A percentile compares a stretch with the other conserved stretches of the same genome.
Conservation (phyloP, 2,113 vertebrate genomes). For the Himantopus leucocephalus region DNA sequence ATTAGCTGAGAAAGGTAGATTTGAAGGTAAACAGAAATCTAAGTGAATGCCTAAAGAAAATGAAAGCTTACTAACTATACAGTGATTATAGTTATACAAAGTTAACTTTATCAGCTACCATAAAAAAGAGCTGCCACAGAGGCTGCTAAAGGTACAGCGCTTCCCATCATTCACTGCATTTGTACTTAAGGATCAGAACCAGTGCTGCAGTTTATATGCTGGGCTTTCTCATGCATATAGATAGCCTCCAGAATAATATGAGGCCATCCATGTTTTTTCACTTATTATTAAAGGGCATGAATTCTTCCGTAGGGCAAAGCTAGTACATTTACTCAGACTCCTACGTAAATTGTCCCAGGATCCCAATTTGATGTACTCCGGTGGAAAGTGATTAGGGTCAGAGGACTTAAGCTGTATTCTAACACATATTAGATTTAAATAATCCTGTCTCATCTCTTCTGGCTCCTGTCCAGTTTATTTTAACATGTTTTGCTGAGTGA, state of each 20-base stretch:
- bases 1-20: not conserved
- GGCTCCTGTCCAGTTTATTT: constrained; percentile 43
- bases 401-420: constrained; percentile 62
- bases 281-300: not conserved
- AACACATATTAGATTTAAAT: constrained; percentile 69
- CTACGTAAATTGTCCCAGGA: constrained; percentile 36
- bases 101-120: not conserved
- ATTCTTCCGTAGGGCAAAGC: not conserved
- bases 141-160: not conserved
- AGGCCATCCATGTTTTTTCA: not conserved
- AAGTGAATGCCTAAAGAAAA: not conserved
- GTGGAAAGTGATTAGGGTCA: constrained; percentile 65
- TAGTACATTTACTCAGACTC: not conserved
- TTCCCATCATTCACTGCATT: not conserved
- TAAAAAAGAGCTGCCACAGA: not conserved
- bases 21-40: not conserved
- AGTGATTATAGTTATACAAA: not conserved
- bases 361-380: constrained; percentile 26
- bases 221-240: not conserved
- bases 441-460: constrained; percentile 66
- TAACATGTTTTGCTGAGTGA: constrained; percentile 36
- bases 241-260: not conserved
- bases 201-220: not conserved
- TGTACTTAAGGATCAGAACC: not conserved
- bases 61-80: not conserved